Conservation (phyloP, 2,888 invertebrate genomes). For the Epicampocera succincta region DNA sequence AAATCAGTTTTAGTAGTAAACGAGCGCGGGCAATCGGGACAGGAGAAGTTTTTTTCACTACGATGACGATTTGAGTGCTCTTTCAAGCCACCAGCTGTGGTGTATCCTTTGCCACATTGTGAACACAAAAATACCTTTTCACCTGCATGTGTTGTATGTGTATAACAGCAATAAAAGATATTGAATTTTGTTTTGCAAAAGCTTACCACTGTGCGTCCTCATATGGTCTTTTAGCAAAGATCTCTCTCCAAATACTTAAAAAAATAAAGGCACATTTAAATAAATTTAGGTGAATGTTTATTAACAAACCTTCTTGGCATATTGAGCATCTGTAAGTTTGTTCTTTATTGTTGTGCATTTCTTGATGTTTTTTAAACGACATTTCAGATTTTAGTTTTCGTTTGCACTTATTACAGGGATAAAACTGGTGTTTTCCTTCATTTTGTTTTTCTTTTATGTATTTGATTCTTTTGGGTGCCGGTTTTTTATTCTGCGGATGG, state of each 20-base stretch:
- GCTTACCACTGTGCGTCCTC: conserved; percentile 57
- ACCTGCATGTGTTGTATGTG: conserved; percentile 5
- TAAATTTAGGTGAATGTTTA: neutral
- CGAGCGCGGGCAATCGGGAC: conserved; percentile 63
- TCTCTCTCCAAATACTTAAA: conserved; percentile 30
- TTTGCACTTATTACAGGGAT: conserved; percentile 63
- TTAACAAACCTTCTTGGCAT: conserved; percentile 42
- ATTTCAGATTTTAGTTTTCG: conserved; percentile 57
- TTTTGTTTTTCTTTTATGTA: conserved; percentile 15
- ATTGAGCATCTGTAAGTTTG: conserved; percentile 45
- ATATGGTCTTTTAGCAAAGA: conserved; percentile 51
- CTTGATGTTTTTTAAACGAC: conserved; percentile 55
- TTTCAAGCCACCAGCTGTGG: conserved; percentile 61
- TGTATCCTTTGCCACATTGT: conserved; percentile 65
- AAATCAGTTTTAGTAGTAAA: conserved; percentile 63
- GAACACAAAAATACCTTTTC: conserved; percentile 65
- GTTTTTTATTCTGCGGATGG: neutral
- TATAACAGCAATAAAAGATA: neutral
- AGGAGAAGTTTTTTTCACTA: conserved; percentile 55
- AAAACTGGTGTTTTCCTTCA: conserved; percentile 16
- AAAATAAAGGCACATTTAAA: conserved; percentile 3
- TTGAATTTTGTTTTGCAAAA: neutral
- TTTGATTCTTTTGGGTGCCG: conserved; percentile 15
- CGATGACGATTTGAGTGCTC: conserved; percentile 60
- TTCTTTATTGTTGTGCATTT: conserved; percentile 51